phyloP scores from a whole-genome alignment of 2,888 invertebrate genomes.

The Caenorhabditis plicata region DNA sequence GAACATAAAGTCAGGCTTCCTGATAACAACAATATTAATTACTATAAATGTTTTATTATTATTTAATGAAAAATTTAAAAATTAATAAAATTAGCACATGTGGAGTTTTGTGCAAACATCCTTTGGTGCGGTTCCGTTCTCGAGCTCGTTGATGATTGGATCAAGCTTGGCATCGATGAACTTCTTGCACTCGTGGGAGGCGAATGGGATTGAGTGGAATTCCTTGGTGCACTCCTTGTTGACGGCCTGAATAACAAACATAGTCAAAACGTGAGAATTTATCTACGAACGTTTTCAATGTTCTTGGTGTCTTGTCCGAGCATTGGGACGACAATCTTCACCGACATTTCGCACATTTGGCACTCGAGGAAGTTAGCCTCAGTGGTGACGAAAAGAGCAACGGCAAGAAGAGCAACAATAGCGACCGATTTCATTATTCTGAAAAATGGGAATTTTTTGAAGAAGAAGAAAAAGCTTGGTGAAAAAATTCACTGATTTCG shows the following conservation, averaged over 20 bases:
- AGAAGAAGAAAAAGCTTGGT: too few species aligned
- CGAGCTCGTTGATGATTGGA: conserved; percentile 44
- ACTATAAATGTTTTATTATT: not conserved
- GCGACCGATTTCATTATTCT: conserved; percentile 25
- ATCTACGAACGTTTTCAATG: conserved; percentile 30
- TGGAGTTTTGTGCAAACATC: conserved; percentile 41
- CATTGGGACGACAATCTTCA: conserved; percentile 36
- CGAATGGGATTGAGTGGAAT: conserved; percentile 37
- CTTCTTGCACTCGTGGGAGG: conserved; percentile 34
- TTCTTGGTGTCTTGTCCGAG: conserved; percentile 33
- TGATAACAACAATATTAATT: not conserved
- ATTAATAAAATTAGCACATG: conserved; percentile 21
- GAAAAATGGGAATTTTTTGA: too few species aligned
- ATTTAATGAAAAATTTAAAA: not conserved
- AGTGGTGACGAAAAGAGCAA: conserved; percentile 14
- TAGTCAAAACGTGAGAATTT: too few species aligned
- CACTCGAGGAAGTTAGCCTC: conserved; percentile 30
- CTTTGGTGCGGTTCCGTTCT: conserved; percentile 44
- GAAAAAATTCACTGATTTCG: too few species aligned
- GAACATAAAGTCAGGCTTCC: not conserved
- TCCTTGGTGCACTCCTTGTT: conserved; percentile 42
- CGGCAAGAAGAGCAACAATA: conserved; percentile 23
- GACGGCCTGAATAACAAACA: conserved; percentile 30
- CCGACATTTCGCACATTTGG: conserved; percentile 41
- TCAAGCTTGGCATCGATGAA: conserved; percentile 37